Percentiles rank a stretch among this genome's conserved stretches.
Evolutionary conservation across 2,797 vertebrate species (phyloP).

Genomic region (Enteromius trimaculatus): DNA sequence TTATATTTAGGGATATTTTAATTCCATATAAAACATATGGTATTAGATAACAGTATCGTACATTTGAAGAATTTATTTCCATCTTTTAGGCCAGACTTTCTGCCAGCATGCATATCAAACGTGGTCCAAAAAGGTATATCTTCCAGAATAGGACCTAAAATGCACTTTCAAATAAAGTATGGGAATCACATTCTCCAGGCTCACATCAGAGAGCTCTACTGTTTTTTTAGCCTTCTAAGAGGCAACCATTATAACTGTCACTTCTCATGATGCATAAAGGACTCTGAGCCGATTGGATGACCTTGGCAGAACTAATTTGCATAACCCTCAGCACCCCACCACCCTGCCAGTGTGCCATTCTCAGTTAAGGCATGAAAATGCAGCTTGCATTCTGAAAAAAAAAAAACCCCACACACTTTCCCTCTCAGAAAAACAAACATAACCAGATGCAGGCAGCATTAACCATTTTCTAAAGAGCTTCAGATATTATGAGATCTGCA

Average conservation of each 20-base stretch:
- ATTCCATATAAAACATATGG: not conserved
- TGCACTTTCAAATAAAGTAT: constrained; percentile 40
- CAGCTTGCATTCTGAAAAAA: constrained; percentile 46
- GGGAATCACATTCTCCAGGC: constrained; percentile 60
- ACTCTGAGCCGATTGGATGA: constrained; percentile 67
- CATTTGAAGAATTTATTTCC: not conserved
- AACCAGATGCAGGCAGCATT: constrained; percentile 16
- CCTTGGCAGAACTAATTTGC: constrained; percentile 74
- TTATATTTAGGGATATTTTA: not conserved
- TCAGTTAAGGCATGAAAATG: constrained; percentile 46
- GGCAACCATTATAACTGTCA: constrained; percentile 68
- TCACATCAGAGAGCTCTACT: constrained; percentile 54
- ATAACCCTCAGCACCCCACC: constrained; percentile 68
- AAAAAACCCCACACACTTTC: constrained; percentile 1
- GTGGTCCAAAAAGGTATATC: not conserved
- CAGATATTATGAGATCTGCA: not conserved
- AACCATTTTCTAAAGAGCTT: constrained; percentile 2
- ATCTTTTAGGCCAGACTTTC: not conserved
- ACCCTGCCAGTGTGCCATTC: constrained; percentile 43
- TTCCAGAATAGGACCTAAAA: constrained; percentile 60
- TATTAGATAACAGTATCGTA: not conserved
- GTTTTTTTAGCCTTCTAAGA: constrained; percentile 38
- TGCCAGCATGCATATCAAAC: not conserved
- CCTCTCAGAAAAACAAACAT: constrained; percentile 39
- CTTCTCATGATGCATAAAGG: constrained; percentile 64